phyloP scores from a whole-genome alignment of 1,140 invertebrate species.

The Drepana arcuata region DNA sequence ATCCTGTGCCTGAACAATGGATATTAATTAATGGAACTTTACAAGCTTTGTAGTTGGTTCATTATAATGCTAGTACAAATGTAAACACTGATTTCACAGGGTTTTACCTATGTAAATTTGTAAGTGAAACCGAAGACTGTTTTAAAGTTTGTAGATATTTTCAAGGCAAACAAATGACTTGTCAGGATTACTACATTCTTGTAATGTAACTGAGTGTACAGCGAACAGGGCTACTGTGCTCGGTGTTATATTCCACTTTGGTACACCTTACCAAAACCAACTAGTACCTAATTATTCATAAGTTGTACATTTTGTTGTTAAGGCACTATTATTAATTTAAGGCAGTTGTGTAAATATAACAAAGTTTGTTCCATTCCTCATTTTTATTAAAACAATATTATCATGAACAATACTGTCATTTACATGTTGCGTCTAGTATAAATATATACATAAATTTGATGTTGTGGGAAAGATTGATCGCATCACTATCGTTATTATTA shows the following conservation, averaged over 20 bases:
- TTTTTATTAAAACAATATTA: too few species aligned
- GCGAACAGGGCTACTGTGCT: conserved; percentile 37
- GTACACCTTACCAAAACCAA: conserved; percentile 51
- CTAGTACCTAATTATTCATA: conserved; percentile 57
- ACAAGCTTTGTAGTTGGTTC: conserved; percentile 41
- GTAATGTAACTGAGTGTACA: conserved; percentile 24
- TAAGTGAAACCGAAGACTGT: conserved; percentile 68
- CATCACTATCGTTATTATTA: too few species aligned
- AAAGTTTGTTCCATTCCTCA: conserved; percentile 26
- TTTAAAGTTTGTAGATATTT: conserved; percentile 63
- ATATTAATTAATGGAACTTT: conserved; percentile 20
- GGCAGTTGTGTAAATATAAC: conserved; percentile 28
- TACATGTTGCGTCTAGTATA: too few species aligned
- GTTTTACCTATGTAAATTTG: conserved; percentile 53
- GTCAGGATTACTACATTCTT: conserved; percentile 30
- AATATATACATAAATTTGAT: too few species aligned
- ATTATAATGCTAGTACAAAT: conserved; percentile 61
- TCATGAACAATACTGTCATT: too few species aligned
- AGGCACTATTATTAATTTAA: conserved; percentile 24
- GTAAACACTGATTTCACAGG: conserved; percentile 58
- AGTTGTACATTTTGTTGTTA: conserved; percentile 40
- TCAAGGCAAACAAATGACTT: conserved; percentile 36
- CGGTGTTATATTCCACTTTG: conserved; percentile 52
- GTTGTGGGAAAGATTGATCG: too few species aligned
- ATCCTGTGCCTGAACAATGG: conserved; percentile 42